Evolutionary conservation across 2,888 invertebrate species (phyloP).

Genomic region (Pyrrhosoma nymphula): DNA sequence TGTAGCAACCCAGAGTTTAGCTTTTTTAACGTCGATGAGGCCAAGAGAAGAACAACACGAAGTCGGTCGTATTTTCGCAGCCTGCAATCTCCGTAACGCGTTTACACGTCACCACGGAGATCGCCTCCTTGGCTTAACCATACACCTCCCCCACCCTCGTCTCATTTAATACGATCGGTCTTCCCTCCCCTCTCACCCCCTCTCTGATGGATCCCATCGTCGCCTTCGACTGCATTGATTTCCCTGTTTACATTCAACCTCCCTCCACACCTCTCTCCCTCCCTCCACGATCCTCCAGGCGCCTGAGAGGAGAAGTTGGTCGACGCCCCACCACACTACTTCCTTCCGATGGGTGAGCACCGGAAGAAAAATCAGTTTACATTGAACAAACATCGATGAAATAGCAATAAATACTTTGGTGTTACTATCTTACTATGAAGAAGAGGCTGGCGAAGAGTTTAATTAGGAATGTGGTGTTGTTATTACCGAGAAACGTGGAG

Average conservation of each 20-base stretch:
- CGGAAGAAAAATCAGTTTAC: not conserved
- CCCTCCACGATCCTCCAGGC: not conserved
- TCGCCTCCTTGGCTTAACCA: not conserved
- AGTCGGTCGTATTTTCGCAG: not conserved
- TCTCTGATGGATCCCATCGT: not conserved
- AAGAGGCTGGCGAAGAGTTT: too few relatives aligned
- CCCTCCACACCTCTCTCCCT: too few relatives aligned
- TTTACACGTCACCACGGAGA: not conserved
- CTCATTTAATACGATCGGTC: not conserved
- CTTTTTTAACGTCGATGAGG: not conserved
- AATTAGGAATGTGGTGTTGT: too few relatives aligned
- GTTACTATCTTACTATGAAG: too few relatives aligned
- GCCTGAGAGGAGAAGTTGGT: not conserved
- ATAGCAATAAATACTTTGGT: too few relatives aligned
- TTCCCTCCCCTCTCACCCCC: not conserved
- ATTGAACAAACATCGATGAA: too few relatives aligned
- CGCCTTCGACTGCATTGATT: constrained; percentile 48
- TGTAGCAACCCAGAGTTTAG: not conserved
- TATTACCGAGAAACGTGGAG: too few relatives aligned
- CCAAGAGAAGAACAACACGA: not conserved
- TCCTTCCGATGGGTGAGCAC: not conserved
- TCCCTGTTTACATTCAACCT: constrained; percentile 42
- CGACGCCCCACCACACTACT: not conserved
- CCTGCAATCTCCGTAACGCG: not conserved
- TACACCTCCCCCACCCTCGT: not conserved